Percentiles rank a stretch among this genome's conserved stretches.
These are phyloP conservation scores for Ceriagrion tenellum DNA, from an alignment of 2,888 invertebrate genomes.

Conservation along the genomic window DNA sequence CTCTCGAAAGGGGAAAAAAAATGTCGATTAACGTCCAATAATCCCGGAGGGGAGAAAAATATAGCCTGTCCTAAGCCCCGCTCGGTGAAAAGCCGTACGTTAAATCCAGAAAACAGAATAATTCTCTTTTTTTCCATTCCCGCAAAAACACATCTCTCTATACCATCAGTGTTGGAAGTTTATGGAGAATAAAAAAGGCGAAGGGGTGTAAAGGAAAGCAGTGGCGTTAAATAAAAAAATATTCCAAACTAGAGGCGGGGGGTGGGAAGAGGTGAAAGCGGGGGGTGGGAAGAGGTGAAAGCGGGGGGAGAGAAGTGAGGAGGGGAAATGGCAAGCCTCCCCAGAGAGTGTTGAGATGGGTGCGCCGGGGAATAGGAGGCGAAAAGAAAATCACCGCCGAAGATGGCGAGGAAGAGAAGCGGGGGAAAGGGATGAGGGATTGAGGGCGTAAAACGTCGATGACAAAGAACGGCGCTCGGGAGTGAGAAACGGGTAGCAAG, in stretches of 20 bases:
- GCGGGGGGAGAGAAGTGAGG: too few relatives aligned
- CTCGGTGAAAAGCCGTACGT: conserved; percentile 11
- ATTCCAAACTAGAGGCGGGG: not conserved
- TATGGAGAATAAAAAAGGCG: not conserved
- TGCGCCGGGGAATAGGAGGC: not conserved
- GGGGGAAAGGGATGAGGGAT: not conserved
- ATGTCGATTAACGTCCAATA: conserved; percentile 27
- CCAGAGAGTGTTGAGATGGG: not conserved
- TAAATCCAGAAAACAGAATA: conserved; percentile 36
- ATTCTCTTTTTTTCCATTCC: not conserved
- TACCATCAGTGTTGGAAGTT: not conserved
- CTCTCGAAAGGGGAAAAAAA: not conserved
- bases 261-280: not conserved
- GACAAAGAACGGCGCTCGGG: not conserved
- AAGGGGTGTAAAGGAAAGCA: not conserved
- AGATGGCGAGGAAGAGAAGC: not conserved
- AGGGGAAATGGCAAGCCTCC: too few relatives aligned
- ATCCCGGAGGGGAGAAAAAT: not conserved
- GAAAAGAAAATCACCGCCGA: not conserved
- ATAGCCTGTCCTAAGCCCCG: not conserved
- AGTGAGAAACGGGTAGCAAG: not conserved
- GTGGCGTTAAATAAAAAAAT: not conserved
- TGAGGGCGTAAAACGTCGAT: conserved; percentile 3
- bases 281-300: too few relatives aligned
- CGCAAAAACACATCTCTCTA: conserved; percentile 1